Evolutionary conservation across 2,113 vertebrate genomes (phyloP), one percentile per base, ranked within the genome.

Genomic region (Neolamprologus caudopunctatus): DNA sequence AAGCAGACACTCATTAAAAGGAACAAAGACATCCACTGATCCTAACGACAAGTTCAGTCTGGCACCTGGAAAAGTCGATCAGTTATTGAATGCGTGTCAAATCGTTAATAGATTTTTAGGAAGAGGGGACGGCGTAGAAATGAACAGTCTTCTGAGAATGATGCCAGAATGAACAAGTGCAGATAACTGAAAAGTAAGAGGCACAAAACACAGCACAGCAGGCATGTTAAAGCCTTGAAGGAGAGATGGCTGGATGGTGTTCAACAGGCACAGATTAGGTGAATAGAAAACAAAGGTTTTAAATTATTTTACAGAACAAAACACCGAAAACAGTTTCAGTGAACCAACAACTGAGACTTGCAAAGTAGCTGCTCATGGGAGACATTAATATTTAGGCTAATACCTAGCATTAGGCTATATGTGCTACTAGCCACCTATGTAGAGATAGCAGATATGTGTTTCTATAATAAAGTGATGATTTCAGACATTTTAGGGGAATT

Each of bases 141-240:
- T 7, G 4, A 91, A 57, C 35, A 6, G 11, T 66, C n/a, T 45
- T 16, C 54, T 33, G 3, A 5, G 73, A 61, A 19, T 10, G 86
- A 80, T 92, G 92, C 91, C 91, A 92, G 91, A 90, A 88, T 91
- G 90, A 91, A 92, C 86, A 66, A 73, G 75, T 88, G 78, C 28
- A 84, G 47, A 53, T 54, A 11, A 83, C 84, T 55, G 55, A 51
- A 61, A n/a, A 11, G 66, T 58, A 37, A 82, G 75, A 73, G 80
- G 26, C 80, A 87, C 31, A 83, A 31, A 51, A 88, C 84, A 91
- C 89, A 86, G 63, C 90, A 92, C 86, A 87, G 85, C 92, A 92
- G 79, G 78, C 84, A 82, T 47, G 51, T 85, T 33, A 58, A 85
- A 71, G 79, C 78, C 63, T 53, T 35, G 80, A 84, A 28, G 13